These are phyloP conservation scores for Lethenteron camtschaticum DNA, from an alignment of 2,113 vertebrate genomes.

Conservation along the genomic window DNA sequence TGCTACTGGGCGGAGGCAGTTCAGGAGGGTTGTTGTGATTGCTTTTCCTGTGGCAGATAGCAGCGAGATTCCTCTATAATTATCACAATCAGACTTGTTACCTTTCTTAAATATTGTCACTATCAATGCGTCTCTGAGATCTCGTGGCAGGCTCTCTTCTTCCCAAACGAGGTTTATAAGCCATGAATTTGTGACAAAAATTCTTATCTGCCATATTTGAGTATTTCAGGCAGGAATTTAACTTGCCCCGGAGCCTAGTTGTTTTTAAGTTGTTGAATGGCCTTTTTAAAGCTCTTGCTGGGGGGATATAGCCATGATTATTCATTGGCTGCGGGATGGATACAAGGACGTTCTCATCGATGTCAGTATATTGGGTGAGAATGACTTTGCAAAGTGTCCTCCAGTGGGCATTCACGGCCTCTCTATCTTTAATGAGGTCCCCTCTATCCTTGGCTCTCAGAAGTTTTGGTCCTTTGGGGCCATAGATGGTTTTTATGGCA, in stretches of 20 bases:
- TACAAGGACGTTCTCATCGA: not conserved
- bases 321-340: not conserved
- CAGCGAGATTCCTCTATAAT: not conserved
- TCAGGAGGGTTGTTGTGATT: not conserved
- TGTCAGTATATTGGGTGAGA: no score
- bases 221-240: not conserved
- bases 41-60: not conserved
- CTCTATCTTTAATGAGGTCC: no score
- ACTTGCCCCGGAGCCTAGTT: not conserved
- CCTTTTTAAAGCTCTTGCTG: not conserved
- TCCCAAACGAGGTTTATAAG: no score
- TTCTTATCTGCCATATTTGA: not conserved
- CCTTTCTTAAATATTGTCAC: not conserved
- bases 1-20: no score
- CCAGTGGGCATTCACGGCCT: not conserved
- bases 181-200: no score
- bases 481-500: no score
- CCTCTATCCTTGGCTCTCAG: no score
- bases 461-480: no score
- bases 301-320: no score
- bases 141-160: no score
- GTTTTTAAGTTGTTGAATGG: not conserved
- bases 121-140: no score
- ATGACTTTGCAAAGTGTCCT: not conserved
- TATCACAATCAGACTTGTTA: not conserved